Conservation (phyloP, 2,797 vertebrate species). For the Bufotes viridis region DNA sequence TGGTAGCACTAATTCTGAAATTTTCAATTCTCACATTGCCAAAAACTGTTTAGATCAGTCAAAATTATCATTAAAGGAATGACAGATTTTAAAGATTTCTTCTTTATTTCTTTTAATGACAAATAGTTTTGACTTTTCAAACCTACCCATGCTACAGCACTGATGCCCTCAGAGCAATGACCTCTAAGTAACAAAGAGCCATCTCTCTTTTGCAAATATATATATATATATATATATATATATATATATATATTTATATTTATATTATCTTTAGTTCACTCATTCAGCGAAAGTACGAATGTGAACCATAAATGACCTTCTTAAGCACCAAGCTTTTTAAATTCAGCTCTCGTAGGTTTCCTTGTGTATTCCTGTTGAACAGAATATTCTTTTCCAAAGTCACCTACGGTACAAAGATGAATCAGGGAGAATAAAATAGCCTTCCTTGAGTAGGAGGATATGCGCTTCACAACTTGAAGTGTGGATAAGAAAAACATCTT, state of each 20-base stretch:
- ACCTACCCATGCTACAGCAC: background rate
- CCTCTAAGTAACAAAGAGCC: background rate
- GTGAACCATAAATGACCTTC: conserved; percentile 37
- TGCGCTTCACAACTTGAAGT: conserved; percentile 16
- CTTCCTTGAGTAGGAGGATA: conserved; percentile 26
- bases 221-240: conserved; percentile 25
- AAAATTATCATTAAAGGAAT: background rate
- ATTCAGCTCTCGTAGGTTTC: conserved; percentile 34
- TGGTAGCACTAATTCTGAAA: too few relatives aligned
- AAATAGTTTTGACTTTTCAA: background rate
- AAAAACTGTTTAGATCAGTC: too few relatives aligned
- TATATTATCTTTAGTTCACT: conserved; percentile 21
- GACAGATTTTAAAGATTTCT: background rate
- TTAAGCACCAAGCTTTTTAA: conserved; percentile 13
- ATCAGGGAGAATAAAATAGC: conserved; percentile 36
- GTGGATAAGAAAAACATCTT: conserved; percentile 3
- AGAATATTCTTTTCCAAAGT: conserved; percentile 36
- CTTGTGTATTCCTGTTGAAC: conserved; percentile 11
- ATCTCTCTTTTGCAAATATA: background rate
- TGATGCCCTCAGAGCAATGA: background rate
- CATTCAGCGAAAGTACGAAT: background rate
- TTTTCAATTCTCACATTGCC: too few relatives aligned
- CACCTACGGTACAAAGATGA: conserved; percentile 37
- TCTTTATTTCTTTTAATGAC: background rate
- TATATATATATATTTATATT: conserved; percentile 8